Base-by-base conservation (phyloP, 2,888 invertebrate species). In the Galerucella pusilla region DNA sequence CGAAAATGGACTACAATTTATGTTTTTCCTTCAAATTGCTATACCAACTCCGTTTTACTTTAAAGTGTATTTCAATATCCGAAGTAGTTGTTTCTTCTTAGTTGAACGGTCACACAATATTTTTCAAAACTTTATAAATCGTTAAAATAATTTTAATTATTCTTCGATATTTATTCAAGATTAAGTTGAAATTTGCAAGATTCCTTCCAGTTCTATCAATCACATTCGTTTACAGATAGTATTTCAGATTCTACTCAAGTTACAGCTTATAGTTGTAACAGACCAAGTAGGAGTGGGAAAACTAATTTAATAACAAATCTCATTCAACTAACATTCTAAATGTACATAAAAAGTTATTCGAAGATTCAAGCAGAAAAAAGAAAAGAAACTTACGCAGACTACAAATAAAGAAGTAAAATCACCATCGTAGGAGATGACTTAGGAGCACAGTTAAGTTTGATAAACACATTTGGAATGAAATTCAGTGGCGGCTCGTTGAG, bases 381-480 rank as follows among this genome's bases (percentile, higher is more conserved):
- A 52, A 80, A 79, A 52, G 75, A 73, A 66, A 77, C 45, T 28
- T 59, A 16, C 3, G 72, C 52, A 66, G 69, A 75, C 11, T 71
- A 60, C 16, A 77, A 78, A 74, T 70, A 54, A 66, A 80, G 77
- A 59, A 77, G 80, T 52, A 68, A 73, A 16, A 78, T 76, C 59
- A 78, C 79, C 9, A 59, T 80, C 46, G 75, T 63, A 10, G 54
- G 66, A 2, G 69, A 66, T 49, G 63, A 46, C 63, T 28, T 78
- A 35, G 78, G 59, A 28, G 75, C 78, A 52, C 79, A 79, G 57
- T 71, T 81, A 16, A 80, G 80, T 11, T 75, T 83, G 25, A 61
- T 82, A 52, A 90, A 93, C 92, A 93, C 81, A 88, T 93, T 70
- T 93, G 93, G 93, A 91, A 77, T 64, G 65, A 74, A 20, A 77